Conservation (phyloP, 2,113 vertebrate species). For the Struthio camelus region DNA sequence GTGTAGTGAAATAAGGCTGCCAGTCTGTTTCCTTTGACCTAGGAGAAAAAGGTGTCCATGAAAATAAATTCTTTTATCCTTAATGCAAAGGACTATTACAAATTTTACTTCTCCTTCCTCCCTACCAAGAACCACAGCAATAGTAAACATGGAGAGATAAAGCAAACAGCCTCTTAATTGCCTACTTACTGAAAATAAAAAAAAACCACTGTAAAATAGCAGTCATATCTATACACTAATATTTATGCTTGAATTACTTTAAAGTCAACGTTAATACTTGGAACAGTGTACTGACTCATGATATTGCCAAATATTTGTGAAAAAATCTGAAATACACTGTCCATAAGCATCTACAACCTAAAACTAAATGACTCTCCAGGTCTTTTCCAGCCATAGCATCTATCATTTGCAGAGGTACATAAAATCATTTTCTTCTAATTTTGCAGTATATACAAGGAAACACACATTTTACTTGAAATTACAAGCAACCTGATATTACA, state of each 20-base stretch:
- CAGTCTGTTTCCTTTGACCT: constrained; percentile 99
- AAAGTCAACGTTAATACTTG: neutral
- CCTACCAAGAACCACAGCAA: neutral
- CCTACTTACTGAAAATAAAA: neutral
- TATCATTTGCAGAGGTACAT: neutral
- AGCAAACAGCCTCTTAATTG: neutral
- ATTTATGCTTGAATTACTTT: neutral
- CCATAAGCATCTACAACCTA: neutral
- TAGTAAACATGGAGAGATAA: neutral
- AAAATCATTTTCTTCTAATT: neutral
- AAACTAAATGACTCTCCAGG: neutral
- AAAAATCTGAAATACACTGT: neutral
- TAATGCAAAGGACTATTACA: neutral
- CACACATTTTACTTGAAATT: neutral
- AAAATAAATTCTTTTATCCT: neutral
- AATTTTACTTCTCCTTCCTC: neutral
- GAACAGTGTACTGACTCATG: neutral
- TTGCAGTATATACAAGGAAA: neutral
- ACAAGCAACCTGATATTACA: neutral
- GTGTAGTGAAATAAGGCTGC: constrained; percentile 98
- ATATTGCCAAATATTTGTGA: neutral
- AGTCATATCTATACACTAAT: neutral
- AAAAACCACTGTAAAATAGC: neutral
- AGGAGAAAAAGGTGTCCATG: neutral
- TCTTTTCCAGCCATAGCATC: neutral